A percentile compares a stretch with the other conserved stretches of the same genome.
phyloP scores from a whole-genome alignment of 2,797 vertebrate species.

The Macropodus opercularis region DNA sequence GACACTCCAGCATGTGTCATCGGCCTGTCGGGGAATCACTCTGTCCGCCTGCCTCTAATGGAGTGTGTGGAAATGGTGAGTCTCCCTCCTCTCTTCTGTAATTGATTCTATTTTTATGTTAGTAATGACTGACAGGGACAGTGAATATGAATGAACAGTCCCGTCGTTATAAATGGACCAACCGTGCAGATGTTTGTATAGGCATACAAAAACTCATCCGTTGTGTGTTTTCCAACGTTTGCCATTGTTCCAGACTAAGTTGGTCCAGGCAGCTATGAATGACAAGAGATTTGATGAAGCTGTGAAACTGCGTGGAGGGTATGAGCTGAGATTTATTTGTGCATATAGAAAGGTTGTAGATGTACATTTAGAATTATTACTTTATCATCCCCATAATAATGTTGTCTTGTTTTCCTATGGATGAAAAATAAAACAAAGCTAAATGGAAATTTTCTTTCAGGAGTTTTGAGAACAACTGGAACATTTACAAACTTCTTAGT shows the following conservation, averaged over 20 bases:
- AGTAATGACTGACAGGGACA: too few relatives aligned
- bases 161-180: too few relatives aligned
- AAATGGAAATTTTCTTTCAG: constrained; percentile 75
- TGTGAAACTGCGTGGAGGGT: constrained; percentile 94
- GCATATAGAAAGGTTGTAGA: background rate
- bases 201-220: too few relatives aligned
- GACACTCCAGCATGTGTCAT: constrained; percentile 92
- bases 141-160: too few relatives aligned
- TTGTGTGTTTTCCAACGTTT: constrained; percentile 1
- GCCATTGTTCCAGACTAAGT: constrained; percentile 85
- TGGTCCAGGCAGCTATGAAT: constrained; percentile 96
- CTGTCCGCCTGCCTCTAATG: constrained; percentile 92
- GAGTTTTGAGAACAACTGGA: constrained; percentile 98
- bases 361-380: background rate
- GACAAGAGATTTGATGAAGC: constrained; percentile 93
- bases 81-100: constrained; percentile 13
- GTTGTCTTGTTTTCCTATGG: background rate
- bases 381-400: background rate
- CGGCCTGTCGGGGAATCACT: constrained; percentile 92
- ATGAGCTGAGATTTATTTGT: constrained; percentile 42
- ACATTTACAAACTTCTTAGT: constrained; percentile 91
- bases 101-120: constrained; percentile 14
- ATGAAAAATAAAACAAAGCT: background rate
- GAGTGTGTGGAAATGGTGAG: constrained; percentile 97
- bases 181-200: too few relatives aligned